Percentiles rank a stretch among this genome's conserved stretches.
phyloP scores from a whole-genome alignment of 2,888 invertebrate species.

The Pyrrhia umbra region DNA sequence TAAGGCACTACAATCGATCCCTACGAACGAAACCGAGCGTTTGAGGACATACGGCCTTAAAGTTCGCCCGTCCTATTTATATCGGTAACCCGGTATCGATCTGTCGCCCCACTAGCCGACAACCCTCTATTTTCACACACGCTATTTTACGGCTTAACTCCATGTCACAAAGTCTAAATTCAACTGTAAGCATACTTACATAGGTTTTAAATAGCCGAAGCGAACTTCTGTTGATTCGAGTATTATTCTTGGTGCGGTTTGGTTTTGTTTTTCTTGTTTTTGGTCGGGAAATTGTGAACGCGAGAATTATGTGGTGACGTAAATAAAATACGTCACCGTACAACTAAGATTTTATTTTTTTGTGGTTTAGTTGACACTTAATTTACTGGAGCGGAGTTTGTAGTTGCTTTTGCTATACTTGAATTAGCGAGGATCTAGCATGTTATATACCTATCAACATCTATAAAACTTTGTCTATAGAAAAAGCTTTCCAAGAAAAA shows the following conservation, averaged over 20 bases:
- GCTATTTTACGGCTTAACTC: slow-evolving; percentile 73
- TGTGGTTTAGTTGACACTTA: background rate
- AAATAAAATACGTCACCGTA: slow-evolving; percentile 51
- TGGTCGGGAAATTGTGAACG: slow-evolving; percentile 52
- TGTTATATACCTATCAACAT: too few relatives aligned
- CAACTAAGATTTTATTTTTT: slow-evolving; percentile 18
- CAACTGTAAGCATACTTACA: slow-evolving; percentile 54
- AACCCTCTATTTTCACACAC: slow-evolving; percentile 74
- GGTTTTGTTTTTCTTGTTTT: slow-evolving; percentile 61
- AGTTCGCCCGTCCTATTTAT: slow-evolving; percentile 87
- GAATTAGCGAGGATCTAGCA: too few relatives aligned
- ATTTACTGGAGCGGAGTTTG: slow-evolving; percentile 22
- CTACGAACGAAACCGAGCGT: slow-evolving; percentile 82
- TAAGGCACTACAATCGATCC: slow-evolving; percentile 77
- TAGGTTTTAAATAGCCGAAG: slow-evolving; percentile 74
- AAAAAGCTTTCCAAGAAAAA: background rate
- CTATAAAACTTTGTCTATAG: too few relatives aligned
- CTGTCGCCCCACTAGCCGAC: slow-evolving; percentile 87
- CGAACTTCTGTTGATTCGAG: slow-evolving; percentile 73
- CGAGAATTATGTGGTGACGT: slow-evolving; percentile 51
- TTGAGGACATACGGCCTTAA: slow-evolving; percentile 71
- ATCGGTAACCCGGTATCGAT: slow-evolving; percentile 87
- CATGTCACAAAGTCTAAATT: slow-evolving; percentile 72
- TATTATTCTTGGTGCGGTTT: slow-evolving; percentile 63
- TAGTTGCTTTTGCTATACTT: slow-evolving; percentile 23